Evolutionary conservation across 2,888 invertebrate species (phyloP).

Genomic region (Eulithis testata): DNA sequence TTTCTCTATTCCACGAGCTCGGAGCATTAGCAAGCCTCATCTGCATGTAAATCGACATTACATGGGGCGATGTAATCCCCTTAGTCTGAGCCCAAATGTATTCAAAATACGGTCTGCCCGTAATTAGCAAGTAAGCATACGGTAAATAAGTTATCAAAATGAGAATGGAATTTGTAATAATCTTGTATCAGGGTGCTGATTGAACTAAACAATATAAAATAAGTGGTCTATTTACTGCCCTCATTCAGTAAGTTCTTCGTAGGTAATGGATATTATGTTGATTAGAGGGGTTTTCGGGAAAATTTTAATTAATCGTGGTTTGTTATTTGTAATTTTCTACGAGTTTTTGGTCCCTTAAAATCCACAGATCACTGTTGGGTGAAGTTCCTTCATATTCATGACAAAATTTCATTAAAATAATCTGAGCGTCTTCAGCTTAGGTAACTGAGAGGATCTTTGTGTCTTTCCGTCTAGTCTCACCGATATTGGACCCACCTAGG

Average conservation of each 20-base stretch:
- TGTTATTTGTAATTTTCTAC: conserved; percentile 11
- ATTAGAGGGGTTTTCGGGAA: conserved; percentile 33
- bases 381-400: conserved; percentile 50
- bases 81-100: conserved; percentile 48
- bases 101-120: conserved; percentile 44
- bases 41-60: conserved; percentile 56
- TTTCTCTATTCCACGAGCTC: conserved; percentile 45
- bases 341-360: conserved; percentile 38
- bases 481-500: too few relatives aligned
- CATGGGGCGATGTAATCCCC: conserved; percentile 47
- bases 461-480: too few relatives aligned
- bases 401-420: conserved; percentile 33
- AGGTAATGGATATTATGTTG: too few relatives aligned
- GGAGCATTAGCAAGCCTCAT: conserved; percentile 50
- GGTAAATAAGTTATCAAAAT: conserved; percentile 29
- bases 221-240: neutral
- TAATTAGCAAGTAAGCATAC: conserved; percentile 39
- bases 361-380: conserved; percentile 27
- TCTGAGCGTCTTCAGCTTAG: too few relatives aligned
- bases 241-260: too few relatives aligned
- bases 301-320: conserved; percentile 38
- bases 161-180: conserved; percentile 13
- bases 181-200: neutral
- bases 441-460: too few relatives aligned
- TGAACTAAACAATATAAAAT: neutral